Evolutionary conservation across 2,888 invertebrate species (phyloP).

Genomic region (Volucella inanis): DNA sequence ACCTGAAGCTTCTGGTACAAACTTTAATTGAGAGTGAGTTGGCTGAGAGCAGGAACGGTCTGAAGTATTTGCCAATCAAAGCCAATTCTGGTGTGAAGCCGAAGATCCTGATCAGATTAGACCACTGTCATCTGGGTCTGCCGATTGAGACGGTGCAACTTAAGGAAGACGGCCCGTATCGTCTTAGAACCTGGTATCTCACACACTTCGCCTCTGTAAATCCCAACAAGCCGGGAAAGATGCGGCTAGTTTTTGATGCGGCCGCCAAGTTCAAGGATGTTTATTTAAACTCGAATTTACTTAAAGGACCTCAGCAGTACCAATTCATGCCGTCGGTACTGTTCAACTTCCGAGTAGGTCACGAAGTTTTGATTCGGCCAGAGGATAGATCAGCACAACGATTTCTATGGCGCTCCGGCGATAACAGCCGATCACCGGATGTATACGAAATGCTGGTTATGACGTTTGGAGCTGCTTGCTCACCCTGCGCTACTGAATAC

Average conservation of each 20-base stretch:
- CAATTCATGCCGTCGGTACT: conserved; percentile 78
- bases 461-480: no score
- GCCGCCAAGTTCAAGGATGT: conserved; percentile 76
- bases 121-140: no score
- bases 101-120: no score
- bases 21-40: no score
- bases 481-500: no score
- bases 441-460: no score
- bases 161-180: no score
- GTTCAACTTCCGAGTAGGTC: conserved; percentile 73
- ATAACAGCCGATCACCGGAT: conserved; percentile 24
- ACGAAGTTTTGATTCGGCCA: conserved; percentile 37
- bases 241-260: conserved; percentile 78
- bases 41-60: no score
- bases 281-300: conserved; percentile 77
- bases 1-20: not conserved
- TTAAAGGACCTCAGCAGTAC: conserved; percentile 79
- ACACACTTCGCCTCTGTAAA: conserved; percentile 77
- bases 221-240: conserved; percentile 76
- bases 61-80: no score
- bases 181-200: conserved; percentile 74
- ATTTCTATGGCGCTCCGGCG: conserved; percentile 77
- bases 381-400: conserved; percentile 78
- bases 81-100: no score
- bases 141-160: no score